These are phyloP conservation scores for Ahaetulla prasina DNA, from an alignment of 2,113 vertebrate species.

Conservation along the genomic window DNA sequence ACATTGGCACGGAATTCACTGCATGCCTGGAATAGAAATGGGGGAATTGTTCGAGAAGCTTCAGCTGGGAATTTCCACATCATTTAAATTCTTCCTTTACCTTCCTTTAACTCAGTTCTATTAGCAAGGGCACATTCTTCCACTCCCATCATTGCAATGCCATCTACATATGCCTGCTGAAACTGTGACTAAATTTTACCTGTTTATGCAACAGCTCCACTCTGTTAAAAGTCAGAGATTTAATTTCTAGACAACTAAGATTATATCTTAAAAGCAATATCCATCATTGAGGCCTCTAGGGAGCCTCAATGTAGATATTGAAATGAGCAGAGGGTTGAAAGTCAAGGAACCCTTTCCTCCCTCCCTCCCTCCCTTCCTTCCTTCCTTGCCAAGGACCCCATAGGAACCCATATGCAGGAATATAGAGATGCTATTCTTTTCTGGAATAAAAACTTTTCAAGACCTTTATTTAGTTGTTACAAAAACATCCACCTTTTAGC, in stretches of 20 bases:
- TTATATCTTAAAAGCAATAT: neutral
- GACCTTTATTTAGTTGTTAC: neutral
- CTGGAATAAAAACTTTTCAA: neutral
- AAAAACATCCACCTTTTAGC: neutral
- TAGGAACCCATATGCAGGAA: neutral
- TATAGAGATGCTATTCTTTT: neutral
- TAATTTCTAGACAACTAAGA: neutral
- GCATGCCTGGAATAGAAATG: slow-evolving; percentile 6
- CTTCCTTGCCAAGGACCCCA: neutral
- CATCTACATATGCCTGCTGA: neutral
- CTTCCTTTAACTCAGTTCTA: neutral
- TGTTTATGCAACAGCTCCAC: neutral
- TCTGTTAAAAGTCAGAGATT: neutral
- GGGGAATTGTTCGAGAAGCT: slow-evolving; percentile 9
- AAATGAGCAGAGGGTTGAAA: neutral
- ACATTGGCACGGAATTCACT: slow-evolving; percentile 50
- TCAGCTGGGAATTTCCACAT: slow-evolving; percentile 51
- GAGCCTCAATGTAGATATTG: neutral
- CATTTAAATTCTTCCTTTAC: slow-evolving; percentile 18
- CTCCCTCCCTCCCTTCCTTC: no score
- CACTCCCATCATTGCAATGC: neutral
- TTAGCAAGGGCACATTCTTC: neutral
- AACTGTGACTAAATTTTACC: neutral
- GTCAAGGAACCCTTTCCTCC: neutral
- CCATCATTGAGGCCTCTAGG: neutral